Conservation (phyloP, 2,888 invertebrate genomes). For the Drosophila atripex region DNA sequence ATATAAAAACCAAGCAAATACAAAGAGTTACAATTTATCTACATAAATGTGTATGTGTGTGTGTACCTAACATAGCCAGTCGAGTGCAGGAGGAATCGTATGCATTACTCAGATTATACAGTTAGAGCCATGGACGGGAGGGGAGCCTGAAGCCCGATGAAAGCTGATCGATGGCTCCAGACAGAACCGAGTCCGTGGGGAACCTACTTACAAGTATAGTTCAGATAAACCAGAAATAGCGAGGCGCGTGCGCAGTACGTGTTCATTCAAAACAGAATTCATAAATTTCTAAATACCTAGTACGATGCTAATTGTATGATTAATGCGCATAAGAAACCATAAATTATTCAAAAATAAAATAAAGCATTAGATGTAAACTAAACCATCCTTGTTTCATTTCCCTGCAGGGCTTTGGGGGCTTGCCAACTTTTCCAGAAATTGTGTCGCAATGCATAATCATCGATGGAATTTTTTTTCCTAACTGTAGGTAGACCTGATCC, state of each 20-base stretch:
- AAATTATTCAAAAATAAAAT: conserved; percentile 73
- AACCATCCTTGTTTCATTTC: conserved; percentile 41
- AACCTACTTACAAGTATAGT: conserved; percentile 23
- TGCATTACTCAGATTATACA: conserved; percentile 35
- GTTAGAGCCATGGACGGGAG: neutral
- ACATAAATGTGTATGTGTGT: conserved; percentile 44
- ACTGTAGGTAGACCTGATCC: neutral
- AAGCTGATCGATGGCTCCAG: neutral
- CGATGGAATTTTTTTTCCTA: conserved; percentile 19
- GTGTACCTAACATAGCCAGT: conserved; percentile 43
- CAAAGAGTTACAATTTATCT: conserved; percentile 39
- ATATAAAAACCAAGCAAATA: conserved; percentile 11
- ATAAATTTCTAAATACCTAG: conserved; percentile 65
- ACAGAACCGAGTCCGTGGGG: neutral
- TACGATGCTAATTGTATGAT: conserved; percentile 68
- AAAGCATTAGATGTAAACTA: conserved; percentile 77
- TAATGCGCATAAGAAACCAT: conserved; percentile 64
- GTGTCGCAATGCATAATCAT: conserved; percentile 32
- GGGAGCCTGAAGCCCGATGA: neutral
- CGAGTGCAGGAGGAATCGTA: conserved; percentile 19
- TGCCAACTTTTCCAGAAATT: conserved; percentile 24
- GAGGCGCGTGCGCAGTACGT: conserved; percentile 7
- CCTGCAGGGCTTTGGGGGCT: neutral
- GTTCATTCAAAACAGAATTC: conserved; percentile 49
- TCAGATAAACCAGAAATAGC: conserved; percentile 32